phyloP scores from a whole-genome alignment of 2,888 invertebrate genomes.

The Lepeophtheirus nordmannii region DNA sequence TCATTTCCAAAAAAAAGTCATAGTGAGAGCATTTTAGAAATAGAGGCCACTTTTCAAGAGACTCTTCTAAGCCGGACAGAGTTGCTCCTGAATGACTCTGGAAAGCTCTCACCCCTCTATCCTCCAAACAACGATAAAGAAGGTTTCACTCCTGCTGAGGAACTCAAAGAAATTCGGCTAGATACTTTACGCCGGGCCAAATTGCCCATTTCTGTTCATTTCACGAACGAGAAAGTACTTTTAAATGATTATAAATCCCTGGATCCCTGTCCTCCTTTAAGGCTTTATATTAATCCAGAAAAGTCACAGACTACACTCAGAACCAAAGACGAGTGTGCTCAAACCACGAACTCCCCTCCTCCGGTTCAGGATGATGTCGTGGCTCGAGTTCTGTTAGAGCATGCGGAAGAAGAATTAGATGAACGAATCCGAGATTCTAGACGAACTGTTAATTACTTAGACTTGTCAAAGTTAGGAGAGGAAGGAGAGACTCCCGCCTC shows the following conservation, averaged over 20 bases:
- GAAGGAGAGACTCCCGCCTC: conserved; percentile 24
- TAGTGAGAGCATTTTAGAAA: background rate
- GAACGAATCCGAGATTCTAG: background rate
- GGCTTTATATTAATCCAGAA: background rate
- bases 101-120: background rate
- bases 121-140: background rate
- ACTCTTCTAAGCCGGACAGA: background rate
- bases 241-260: too few species aligned
- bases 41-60: background rate
- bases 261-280: background rate
- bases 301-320: background rate
- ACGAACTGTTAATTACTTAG: conserved; percentile 22
- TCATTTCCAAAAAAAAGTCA: background rate
- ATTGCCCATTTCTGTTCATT: background rate
- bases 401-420: background rate
- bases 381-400: conserved; percentile 20
- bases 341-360: background rate
- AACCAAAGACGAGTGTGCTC: background rate
- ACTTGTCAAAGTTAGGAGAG: conserved; percentile 19
- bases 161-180: background rate
- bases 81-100: background rate
- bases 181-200: background rate
- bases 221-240: background rate
- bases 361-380: conserved; percentile 21
- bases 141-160: background rate